These are phyloP conservation scores for Drosophila pectinifera DNA, from an alignment of 1,140 invertebrate genomes.

Conservation along the genomic window DNA sequence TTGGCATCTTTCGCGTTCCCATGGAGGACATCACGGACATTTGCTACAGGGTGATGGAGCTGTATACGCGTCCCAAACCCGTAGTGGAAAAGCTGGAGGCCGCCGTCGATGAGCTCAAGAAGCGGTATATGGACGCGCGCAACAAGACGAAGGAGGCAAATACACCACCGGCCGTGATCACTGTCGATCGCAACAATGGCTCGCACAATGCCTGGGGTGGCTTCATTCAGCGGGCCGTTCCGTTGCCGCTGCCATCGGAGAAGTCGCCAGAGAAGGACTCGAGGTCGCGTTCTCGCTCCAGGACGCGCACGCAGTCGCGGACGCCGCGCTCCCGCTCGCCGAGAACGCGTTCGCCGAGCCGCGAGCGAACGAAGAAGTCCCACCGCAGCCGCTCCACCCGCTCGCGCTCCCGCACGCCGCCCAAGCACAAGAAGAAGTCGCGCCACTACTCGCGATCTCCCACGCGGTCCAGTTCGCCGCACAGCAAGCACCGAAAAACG, in stretches of 20 bases:
- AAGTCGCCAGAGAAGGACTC: conserved; percentile 80
- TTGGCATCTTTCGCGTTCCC: conserved; percentile 92
- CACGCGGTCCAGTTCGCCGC: conserved; percentile 79
- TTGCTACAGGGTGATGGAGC: conserved; percentile 91
- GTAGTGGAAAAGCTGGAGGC: conserved; percentile 91
- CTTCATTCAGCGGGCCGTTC: conserved; percentile 86
- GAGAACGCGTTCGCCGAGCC: conserved; percentile 66
- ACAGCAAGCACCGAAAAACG: conserved; percentile 82
- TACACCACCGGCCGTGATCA: conserved; percentile 86
- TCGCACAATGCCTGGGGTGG: conserved; percentile 89
- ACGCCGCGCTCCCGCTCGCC: conserved; percentile 71
- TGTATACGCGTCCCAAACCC: conserved; percentile 93
- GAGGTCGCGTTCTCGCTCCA: conserved; percentile 68
- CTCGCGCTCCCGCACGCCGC: conserved; percentile 76
- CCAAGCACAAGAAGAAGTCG: conserved; percentile 82
- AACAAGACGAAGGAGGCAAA: conserved; percentile 88
- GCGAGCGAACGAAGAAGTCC: conserved; percentile 85
- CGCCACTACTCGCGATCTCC: conserved; percentile 79
- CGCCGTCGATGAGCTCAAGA: conserved; percentile 90
- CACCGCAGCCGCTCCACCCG: conserved; percentile 85
- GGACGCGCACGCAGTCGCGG: conserved; percentile 85
- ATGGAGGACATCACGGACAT: conserved; percentile 94
- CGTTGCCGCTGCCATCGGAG: conserved; percentile 66
- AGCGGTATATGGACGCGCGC: conserved; percentile 91
- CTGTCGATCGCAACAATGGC: conserved; percentile 85